Evolutionary conservation across 2,113 vertebrate species (phyloP).

Genomic region (Nipponia nippon): DNA sequence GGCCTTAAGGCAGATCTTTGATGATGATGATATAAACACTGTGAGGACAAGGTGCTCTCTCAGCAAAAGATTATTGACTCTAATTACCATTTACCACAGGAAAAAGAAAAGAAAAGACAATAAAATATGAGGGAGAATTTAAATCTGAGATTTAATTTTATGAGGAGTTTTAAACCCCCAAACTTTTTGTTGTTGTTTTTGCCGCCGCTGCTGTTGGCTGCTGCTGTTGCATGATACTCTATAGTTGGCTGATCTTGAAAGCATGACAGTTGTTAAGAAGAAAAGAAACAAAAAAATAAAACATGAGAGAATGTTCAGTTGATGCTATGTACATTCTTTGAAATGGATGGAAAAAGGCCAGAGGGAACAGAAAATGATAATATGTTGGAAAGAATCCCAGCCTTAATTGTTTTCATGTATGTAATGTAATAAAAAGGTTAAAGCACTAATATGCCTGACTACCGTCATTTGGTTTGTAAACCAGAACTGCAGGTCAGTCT

Average conservation of each 20-base stretch:
- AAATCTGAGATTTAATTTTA: constrained; percentile 83
- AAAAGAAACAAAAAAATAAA: constrained; percentile 58
- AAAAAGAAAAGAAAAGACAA: constrained; percentile 81
- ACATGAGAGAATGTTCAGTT: constrained; percentile 46
- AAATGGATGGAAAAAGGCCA: constrained; percentile 74
- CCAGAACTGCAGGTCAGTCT: constrained; percentile 59
- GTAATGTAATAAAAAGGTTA: constrained; percentile 69
- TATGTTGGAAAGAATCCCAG: constrained; percentile 61
- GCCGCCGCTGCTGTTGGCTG: neutral
- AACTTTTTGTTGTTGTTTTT: constrained; percentile 61
- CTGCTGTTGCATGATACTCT: constrained; percentile 18
- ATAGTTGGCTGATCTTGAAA: constrained; percentile 61
- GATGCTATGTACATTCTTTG: constrained; percentile 64
- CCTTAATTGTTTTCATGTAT: constrained; percentile 76
- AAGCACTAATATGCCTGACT: constrained; percentile 48
- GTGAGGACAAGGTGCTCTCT: constrained; percentile 96
- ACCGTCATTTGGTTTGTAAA: constrained; percentile 60
- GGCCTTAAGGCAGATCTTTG: constrained; percentile 97
- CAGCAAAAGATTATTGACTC: constrained; percentile 97
- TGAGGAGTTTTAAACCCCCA: constrained; percentile 68
- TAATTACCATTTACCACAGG: constrained; percentile 93
- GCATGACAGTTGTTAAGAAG: constrained; percentile 61
- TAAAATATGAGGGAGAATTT: constrained; percentile 78
- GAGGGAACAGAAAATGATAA: constrained; percentile 73
- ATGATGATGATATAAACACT: constrained; percentile 92